Evolutionary conservation across 2,797 vertebrate genomes (phyloP), one percentile per base, ranked within the genome.

Genomic region (Chelon auratus): DNA sequence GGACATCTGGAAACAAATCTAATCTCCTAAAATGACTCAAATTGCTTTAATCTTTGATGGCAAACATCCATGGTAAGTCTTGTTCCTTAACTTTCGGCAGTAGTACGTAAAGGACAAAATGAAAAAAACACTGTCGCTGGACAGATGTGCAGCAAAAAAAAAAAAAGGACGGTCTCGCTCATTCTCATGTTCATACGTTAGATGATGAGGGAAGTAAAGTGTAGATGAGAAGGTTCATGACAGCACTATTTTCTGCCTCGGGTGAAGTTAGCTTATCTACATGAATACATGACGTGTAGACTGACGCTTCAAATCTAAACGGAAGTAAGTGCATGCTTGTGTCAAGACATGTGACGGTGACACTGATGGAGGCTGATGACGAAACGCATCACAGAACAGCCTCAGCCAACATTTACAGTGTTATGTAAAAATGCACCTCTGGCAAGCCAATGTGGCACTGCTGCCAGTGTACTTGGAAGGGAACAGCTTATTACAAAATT

Each of bases 1-100:
- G 90, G 90, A 86, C 88, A 90, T 91, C 84, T 71, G 64, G 62
- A 82, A 78, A 77, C 77, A 81, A 75, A 91, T 91, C 80, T 83
- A 75, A 89, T 92, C 77, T 82, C 40, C 43, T 72, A 68, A 78
- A 86, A 77, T 8, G 17, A 69, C 68, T 65, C 40, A 80, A 82
- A 72, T 78, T 56, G 82, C 50, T 58, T 61, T 80, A 67, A 86
- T 88, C 84, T 87, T 26, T n/a, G 1, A 74, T 82, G 84, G 84
- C 83, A 77, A 60, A 69, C 45, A 60, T 72, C 86, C 87, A 86
- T 58, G 20, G 45, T 13, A 71, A 56, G 30, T 50, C 30, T 68
- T 47, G 20, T 5, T 12, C 52, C 55, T 68, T 67, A 8, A 62
- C 75, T 71, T 18, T 64, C 73, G 43, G 43, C 30, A 37, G 33